phyloP scores from a whole-genome alignment of 2,888 invertebrate species.

The Gymnoscelis rufifasciata region DNA sequence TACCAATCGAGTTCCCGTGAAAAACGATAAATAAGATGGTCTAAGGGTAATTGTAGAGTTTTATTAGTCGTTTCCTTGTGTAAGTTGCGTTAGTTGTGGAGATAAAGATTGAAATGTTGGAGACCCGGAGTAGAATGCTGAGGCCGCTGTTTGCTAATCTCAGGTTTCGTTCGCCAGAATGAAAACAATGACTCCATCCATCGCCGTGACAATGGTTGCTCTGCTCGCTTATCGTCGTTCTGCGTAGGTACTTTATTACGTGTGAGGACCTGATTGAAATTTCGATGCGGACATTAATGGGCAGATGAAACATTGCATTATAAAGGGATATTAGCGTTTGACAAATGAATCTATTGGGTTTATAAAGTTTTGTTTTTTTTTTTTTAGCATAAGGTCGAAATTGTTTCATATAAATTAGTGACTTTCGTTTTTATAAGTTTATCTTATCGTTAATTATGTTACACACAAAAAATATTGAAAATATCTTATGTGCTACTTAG shows the following conservation, averaged over 20 bases:
- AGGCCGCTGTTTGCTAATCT: slow-evolving; percentile 51
- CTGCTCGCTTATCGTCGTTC: slow-evolving; percentile 31
- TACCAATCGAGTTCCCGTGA: slow-evolving; percentile 53
- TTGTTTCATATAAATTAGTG: too few relatives aligned
- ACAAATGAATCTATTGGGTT: too few relatives aligned
- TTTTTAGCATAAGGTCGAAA: too few relatives aligned
- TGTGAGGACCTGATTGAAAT: slow-evolving; percentile 15
- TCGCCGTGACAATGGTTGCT: slow-evolving; percentile 48
- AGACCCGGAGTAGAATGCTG: slow-evolving; percentile 34
- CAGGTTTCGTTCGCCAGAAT: slow-evolving; percentile 50
- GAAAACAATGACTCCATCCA: slow-evolving; percentile 58
- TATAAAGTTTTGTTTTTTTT: too few relatives aligned
- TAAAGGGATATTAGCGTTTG: too few relatives aligned
- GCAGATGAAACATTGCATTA: slow-evolving; percentile 3
- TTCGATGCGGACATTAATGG: slow-evolving; percentile 14
- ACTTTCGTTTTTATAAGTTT: too few relatives aligned
- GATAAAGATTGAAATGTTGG: slow-evolving; percentile 20
- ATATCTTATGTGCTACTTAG: too few relatives aligned
- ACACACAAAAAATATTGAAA: too few relatives aligned
- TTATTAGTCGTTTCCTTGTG: slow-evolving; percentile 1
- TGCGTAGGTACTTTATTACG: slow-evolving; percentile 1
- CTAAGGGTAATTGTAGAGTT: slow-evolving; percentile 3
- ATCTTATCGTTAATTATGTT: too few relatives aligned
- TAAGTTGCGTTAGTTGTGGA: slow-evolving; percentile 1
- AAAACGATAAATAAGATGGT: slow-evolving; percentile 32